Evolutionary conservation across 2,113 vertebrate genomes (phyloP).

Genomic region (Peromyscus leucopus): DNA sequence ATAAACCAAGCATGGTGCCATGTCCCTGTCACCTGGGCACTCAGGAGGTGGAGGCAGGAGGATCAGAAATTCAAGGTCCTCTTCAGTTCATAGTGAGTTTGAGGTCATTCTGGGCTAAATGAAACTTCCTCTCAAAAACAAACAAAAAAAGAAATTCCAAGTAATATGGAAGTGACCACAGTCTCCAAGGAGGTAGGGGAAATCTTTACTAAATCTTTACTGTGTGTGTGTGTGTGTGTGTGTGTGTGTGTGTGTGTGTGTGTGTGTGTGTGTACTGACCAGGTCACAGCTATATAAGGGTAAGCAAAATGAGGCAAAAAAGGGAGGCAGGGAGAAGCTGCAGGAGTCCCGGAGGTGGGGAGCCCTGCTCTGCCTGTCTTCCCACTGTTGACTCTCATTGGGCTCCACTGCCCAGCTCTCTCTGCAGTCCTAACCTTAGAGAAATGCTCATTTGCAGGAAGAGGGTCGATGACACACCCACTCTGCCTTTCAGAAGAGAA

Average conservation of each 20-base stretch:
- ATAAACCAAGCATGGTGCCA: not conserved
- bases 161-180: not conserved
- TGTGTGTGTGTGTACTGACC: not conserved
- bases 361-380: not conserved
- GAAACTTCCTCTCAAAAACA: not conserved
- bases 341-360: not conserved
- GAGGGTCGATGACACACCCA: too few species aligned
- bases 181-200: conserved; percentile 4
- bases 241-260: too few species aligned
- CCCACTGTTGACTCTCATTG: not conserved
- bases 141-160: not conserved
- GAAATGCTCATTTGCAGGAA: not conserved
- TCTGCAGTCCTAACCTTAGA: conserved; percentile 2
- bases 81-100: not conserved
- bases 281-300: not conserved
- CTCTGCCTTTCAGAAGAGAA: not conserved
- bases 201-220: conserved; percentile 29
- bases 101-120: not conserved
- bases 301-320: not conserved
- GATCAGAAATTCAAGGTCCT: not conserved
- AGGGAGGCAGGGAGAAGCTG: not conserved
- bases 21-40: not conserved
- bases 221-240: not conserved
- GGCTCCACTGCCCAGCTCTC: not conserved
- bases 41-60: not conserved